A percentile compares a stretch with the other conserved stretches of the same genome.
Conservation (phyloP, 2,113 vertebrate species). For the Poeciliopsis occidentalis region DNA sequence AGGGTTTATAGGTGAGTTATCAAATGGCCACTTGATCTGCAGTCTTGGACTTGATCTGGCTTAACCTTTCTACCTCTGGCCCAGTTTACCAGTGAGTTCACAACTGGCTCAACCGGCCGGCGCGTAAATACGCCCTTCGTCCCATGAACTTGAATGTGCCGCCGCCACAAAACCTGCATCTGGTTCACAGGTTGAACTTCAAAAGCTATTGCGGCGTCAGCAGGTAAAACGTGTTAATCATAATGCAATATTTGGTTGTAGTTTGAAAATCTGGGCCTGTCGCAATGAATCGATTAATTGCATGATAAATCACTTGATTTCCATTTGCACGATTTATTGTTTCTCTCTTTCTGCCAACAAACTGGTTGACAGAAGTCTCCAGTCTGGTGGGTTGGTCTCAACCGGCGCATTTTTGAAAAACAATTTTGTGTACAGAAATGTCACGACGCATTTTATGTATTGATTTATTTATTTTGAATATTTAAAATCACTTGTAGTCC, state of each 20-base stretch:
- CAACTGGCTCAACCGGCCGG: slow-evolving; percentile 8
- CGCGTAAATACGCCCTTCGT: slow-evolving; percentile 29
- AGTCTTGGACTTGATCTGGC: slow-evolving; percentile 52
- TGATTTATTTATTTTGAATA: too few relatives aligned
- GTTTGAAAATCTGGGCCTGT: neutral
- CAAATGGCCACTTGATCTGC: slow-evolving; percentile 45
- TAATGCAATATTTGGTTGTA: neutral
- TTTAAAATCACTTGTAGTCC: too few relatives aligned
- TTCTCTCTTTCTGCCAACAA: too few relatives aligned
- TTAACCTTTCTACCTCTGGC: slow-evolving; percentile 63
- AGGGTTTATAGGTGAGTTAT: slow-evolving; percentile 31
- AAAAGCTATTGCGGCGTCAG: neutral
- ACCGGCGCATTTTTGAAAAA: too few relatives aligned
- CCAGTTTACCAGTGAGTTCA: slow-evolving; percentile 34
- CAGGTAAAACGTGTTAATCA: neutral
- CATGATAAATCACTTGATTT: too few relatives aligned
- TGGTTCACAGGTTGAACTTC: neutral
- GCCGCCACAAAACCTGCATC: neutral
- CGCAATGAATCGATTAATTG: too few relatives aligned
- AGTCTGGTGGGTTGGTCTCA: too few relatives aligned
- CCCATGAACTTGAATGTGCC: slow-evolving; percentile 23
- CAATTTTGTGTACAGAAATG: too few relatives aligned
- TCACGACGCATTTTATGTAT: too few relatives aligned
- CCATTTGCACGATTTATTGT: too few relatives aligned
- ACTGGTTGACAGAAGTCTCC: too few relatives aligned